Base-by-base conservation (phyloP, 2,113 vertebrate genomes). In the Melanerpes formicivorus region DNA sequence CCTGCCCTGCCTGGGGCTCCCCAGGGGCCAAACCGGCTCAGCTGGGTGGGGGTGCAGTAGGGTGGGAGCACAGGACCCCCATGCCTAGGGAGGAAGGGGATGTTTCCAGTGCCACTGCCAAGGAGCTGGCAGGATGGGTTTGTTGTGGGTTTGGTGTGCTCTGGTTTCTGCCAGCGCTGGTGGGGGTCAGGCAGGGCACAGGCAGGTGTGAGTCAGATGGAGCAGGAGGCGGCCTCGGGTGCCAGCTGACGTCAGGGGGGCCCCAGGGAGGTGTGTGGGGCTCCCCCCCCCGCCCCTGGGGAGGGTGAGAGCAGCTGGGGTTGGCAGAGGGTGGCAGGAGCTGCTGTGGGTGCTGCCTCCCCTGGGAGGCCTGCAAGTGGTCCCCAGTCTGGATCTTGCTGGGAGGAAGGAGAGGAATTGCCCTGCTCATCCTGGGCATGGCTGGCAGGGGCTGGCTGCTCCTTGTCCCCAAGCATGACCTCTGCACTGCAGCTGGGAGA, bases 191-290 rank as follows among this genome's bases (percentile, higher is more conserved):
- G 91, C 74, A 62, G 91, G 91, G 84, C 46, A 8, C 76, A 69
- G 88, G 87, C 74, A 48, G 79, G 80, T 46, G 64, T 95, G 96
- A 96, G 42, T 96, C 96, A 95, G 67, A 74, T 71, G 63, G 82
- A 67, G 79, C 30, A 10, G 30, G 89, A 91, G 76, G 83, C 8
- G 29, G 76, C 78, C 18, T 21, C 3, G 34, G 66, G 72, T 60
- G 22, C 87, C 10, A 19, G 54, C 71, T 96, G 96, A 97, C 82
- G 95, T 95, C 92, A 96, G 71, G 88, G 62, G 63, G 78, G 74
- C 90, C 79, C 94, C 37, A 26, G 86, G 93, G 92, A 76, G 54
- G 32, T 10, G 62, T 8, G 11, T 1, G 40, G 89, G 83, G 83
- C 67, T 76, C 83, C 87, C 85, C 3, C 46, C 82, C 13, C 83